Conservation (phyloP, 2,888 invertebrate species). For the Unio pictorum region DNA sequence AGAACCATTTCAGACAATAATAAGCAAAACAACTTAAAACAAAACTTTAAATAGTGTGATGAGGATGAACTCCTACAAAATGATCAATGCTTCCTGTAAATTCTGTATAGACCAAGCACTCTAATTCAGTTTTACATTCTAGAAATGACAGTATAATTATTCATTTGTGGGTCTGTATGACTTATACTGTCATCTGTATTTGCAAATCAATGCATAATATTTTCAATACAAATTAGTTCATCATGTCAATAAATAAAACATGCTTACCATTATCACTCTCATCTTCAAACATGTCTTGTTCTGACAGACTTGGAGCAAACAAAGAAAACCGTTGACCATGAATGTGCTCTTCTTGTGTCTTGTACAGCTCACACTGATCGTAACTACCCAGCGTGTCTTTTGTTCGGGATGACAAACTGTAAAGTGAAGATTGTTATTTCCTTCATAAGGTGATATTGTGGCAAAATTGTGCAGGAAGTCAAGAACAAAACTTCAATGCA, state of each 20-base stretch:
- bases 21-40: too few species aligned
- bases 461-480: background rate
- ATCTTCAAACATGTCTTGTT: conserved; percentile 33
- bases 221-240: background rate
- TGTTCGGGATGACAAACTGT: conserved; percentile 26
- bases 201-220: background rate
- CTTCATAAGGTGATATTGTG: background rate
- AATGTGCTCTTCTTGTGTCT: conserved; percentile 20
- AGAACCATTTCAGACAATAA: too few species aligned
- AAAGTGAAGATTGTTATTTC: background rate
- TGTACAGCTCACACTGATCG: conserved; percentile 26
- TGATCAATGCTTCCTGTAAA: too few species aligned
- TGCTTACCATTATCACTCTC: conserved; percentile 6
- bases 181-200: too few species aligned
- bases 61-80: too few species aligned
- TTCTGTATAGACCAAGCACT: too few species aligned
- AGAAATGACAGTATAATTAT: too few species aligned
- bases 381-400: conserved; percentile 23
- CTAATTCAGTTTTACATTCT: too few species aligned
- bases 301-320: conserved; percentile 12
- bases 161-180: too few species aligned
- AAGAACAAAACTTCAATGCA: background rate
- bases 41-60: too few species aligned
- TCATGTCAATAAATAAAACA: background rate
- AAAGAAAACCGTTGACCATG: conserved; percentile 18